Base-by-base conservation (phyloP, 2,113 vertebrate genomes). In the Trematocara variabile region DNA sequence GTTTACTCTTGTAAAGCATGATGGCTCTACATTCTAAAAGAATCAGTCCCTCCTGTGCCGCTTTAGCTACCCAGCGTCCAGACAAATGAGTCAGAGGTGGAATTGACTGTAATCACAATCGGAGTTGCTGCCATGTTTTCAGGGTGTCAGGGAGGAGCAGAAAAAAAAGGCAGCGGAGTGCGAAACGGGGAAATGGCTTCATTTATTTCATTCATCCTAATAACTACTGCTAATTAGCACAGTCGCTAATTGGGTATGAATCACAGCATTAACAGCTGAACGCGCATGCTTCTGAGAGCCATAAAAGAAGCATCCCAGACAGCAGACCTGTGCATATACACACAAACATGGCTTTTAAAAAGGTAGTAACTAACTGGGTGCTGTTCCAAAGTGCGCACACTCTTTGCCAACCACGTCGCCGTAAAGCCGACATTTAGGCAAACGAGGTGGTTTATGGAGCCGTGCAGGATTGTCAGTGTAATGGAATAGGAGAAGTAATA, bases 221-320 rank as follows among this genome's bases (percentile, higher is more conserved):
- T 93, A 92, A 93, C 87, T 86, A 87, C 70, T 78, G 85, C 92
- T 95, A 96, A 96, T 96, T 95, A 95, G 93, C 91, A 85, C 88
- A 88, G 89, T 79, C 55, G 83, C 94, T 96, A 95, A 96, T 96
- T 95, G 95, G 91, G 93, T 94, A 92, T 94, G 94, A 95, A 96
- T 96, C 94, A 93, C 86, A 68, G 79, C 41, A 83, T 94, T 96
- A 94, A 86, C 93, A 95, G 91, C 91, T 89, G 84, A 95, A 87
- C 68, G 73, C 8, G 9, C 85, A 81, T 60, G 88, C 88, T 89
- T 92, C 75, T 79, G 63, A 91, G 89, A 88, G 86, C 85, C 88
- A 85, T 80, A 90, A 86, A 87, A 80, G 65, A 87, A 89, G 44
- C 82, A 63, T 78, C 50, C 28, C 82, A 89, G 85, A 73, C 88